phyloP scores from a whole-genome alignment of 2,888 invertebrate genomes.

The Eupsilia transversa region DNA sequence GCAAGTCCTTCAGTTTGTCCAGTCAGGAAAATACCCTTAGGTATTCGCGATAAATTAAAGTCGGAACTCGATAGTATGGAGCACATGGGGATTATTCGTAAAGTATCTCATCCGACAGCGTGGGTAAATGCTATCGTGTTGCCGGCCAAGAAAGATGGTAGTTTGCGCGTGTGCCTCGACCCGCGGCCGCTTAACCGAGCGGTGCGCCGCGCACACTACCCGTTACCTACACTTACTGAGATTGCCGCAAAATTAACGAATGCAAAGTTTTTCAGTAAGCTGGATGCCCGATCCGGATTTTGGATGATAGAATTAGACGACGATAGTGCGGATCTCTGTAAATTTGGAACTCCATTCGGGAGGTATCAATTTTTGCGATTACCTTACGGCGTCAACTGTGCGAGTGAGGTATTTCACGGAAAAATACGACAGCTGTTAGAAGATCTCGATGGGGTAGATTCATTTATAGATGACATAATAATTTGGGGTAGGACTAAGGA shows the following conservation, averaged over 20 bases:
- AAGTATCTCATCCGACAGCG: neutral
- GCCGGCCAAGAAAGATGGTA: neutral
- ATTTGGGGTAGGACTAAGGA: neutral
- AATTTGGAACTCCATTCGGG: no score
- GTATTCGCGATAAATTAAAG: neutral
- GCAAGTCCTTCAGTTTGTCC: neutral
- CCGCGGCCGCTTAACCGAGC: neutral
- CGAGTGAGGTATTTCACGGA: no score
- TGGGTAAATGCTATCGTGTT: slow-evolving; percentile 1
- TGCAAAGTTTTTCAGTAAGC: neutral
- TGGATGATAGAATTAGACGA: no score
- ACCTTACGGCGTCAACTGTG: no score
- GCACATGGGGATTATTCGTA: neutral
- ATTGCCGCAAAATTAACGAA: neutral
- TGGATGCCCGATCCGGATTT: no score
- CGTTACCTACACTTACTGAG: neutral
- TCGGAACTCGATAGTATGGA: neutral
- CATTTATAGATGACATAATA: no score
- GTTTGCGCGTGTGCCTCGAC: neutral
- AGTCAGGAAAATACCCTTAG: neutral
- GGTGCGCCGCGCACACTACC: neutral
- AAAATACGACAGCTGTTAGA: no score
- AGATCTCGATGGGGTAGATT: no score
- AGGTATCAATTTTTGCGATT: no score
- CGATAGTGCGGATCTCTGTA: no score